phyloP scores from a whole-genome alignment of 2,797 vertebrate species.

The Semotilus atromaculatus region DNA sequence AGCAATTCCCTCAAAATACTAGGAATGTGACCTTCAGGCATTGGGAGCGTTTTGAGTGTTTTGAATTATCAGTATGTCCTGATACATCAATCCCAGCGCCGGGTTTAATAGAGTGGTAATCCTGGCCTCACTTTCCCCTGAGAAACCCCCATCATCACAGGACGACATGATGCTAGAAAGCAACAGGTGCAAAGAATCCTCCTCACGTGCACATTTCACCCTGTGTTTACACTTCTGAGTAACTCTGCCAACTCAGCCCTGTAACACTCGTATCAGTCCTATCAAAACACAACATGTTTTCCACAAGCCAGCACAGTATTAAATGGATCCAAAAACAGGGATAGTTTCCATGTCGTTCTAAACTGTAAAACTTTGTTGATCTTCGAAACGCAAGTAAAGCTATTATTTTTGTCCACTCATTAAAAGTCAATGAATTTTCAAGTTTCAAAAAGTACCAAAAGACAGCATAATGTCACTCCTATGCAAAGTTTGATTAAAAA shows the following conservation, averaged over 20 bases:
- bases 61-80: slow-evolving; percentile 4
- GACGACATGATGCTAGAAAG: neutral
- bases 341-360: neutral
- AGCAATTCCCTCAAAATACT: neutral
- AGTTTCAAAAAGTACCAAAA: neutral
- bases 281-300: slow-evolving; percentile 33
- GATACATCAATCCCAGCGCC: neutral
- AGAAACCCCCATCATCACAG: slow-evolving; percentile 21
- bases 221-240: slow-evolving; percentile 13
- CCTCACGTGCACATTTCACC: neutral
- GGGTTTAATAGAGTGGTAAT: neutral
- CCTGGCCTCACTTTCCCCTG: neutral
- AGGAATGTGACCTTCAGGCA: neutral
- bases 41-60: neutral
- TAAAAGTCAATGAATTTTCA: neutral
- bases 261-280: neutral
- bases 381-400: neutral
- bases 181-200: neutral
- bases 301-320: neutral
- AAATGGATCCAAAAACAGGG: neutral
- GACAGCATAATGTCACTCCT: no score
- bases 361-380: neutral
- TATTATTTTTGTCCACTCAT: neutral
- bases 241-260: slow-evolving; percentile 5
- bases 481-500: neutral